Percentiles rank a stretch among this genome's conserved stretches.
phyloP scores from a whole-genome alignment of 2,888 invertebrate genomes.

The Neocrepidodera transversa region DNA sequence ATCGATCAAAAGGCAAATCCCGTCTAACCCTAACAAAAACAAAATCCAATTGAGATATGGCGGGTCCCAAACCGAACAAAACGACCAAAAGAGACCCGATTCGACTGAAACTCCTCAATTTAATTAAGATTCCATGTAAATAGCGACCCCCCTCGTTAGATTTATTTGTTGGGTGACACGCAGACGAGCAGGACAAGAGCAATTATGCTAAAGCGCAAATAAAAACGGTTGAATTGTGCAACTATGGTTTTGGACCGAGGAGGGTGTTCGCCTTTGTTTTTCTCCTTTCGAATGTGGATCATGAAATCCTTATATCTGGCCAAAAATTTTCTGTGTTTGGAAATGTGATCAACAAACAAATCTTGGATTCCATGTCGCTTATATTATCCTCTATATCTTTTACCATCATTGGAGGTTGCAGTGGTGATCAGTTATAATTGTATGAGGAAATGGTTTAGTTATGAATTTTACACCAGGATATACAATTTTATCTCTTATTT shows the following conservation, averaged over 20 bases:
- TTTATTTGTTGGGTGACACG: constrained; percentile 35
- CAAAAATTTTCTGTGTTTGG: too few relatives aligned
- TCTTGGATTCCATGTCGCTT: too few relatives aligned
- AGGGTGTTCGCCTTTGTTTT: background rate
- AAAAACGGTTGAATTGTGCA: constrained; percentile 34
- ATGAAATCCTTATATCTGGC: too few relatives aligned
- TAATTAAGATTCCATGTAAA: constrained; percentile 35
- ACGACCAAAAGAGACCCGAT: constrained; percentile 14
- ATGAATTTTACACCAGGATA: too few relatives aligned
- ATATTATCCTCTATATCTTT: too few relatives aligned
- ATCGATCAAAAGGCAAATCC: constrained; percentile 16
- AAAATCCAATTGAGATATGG: constrained; percentile 18
- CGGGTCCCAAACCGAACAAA: constrained; percentile 3
- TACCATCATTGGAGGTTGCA: too few relatives aligned
- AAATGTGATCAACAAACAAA: too few relatives aligned
- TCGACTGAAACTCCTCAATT: constrained; percentile 26
- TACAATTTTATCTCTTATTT: too few relatives aligned
- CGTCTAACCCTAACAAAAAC: constrained; percentile 18
- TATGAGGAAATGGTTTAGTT: too few relatives aligned
- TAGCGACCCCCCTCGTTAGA: constrained; percentile 33
- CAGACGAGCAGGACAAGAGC: constrained; percentile 30
- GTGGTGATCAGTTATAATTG: too few relatives aligned
- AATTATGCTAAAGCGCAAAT: constrained; percentile 37
- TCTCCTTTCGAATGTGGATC: background rate
- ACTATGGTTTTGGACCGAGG: constrained; percentile 31